Base-by-base conservation (phyloP, 1,140 invertebrate genomes). In the Mactra quadrangularis region DNA sequence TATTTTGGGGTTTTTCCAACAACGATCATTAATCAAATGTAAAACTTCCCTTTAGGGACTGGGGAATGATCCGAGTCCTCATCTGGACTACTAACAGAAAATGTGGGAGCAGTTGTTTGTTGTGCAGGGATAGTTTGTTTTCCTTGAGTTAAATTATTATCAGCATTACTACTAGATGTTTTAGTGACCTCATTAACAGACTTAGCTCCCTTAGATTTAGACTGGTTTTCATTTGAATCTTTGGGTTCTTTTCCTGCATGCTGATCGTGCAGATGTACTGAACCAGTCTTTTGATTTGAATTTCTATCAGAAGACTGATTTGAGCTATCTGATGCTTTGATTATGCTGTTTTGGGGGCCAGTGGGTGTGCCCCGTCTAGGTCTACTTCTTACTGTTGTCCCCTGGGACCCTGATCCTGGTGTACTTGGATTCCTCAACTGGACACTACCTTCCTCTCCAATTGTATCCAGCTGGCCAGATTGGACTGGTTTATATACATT, bases 401-500 rank as follows among this genome's bases (percentile, higher is more conserved):
- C 45, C 38, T 68, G 64, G n/a, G 60, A 45, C 7, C 27, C 47
- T 13, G 41, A 25, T 1, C 17, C 22, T 17, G 25, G 22, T 25
- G 35, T 22, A 41, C 15, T 6, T 7, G 38, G 38, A 41, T 41
- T 41, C 15, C 15, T 41, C 15, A 41, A 41, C n/a, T 38, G 22
- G 1, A 22, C 38, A 27, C 41, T 29, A 45, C 64, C 29, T 38
- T 90, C 89, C 72, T 91, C 89, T 19, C 53, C 66, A 53, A 90
- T 91, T 6, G 88, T 72, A 19, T 86, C 85, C 13, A 91, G 74
- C 53, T 87, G 82, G 15, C 86, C 86, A 15, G 84, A 31, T n/a
- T 74, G 83, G 53, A 74, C 53, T n/a, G 79, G 76, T 15, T 68
- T 85, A 22, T 53, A 57, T 9, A 52, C 47, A 38, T 55, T 85